Evolutionary conservation across 2,888 invertebrate species (phyloP).

Genomic region (Harpalus rubripes): DNA sequence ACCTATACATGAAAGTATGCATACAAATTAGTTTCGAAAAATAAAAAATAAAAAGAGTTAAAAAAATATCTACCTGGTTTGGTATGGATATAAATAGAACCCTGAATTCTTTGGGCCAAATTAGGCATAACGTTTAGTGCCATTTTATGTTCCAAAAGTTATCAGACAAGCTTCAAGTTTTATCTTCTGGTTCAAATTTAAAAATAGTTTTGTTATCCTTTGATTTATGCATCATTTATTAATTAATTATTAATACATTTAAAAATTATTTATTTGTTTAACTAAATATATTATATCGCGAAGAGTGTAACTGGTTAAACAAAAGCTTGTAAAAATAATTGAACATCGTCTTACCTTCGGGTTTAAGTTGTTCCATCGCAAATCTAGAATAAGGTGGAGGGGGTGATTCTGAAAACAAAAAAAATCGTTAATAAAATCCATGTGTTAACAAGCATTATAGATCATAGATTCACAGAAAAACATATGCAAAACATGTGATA

Average conservation of each 20-base stretch:
- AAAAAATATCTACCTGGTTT: slow-evolving; percentile 12
- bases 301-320: too few relatives aligned
- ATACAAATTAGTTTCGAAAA: not conserved
- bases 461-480: slow-evolving; percentile 13
- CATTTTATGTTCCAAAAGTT: slow-evolving; percentile 20
- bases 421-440: slow-evolving; percentile 38
- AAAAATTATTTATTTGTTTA: too few relatives aligned
- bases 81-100: slow-evolving; percentile 5
- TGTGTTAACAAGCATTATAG: slow-evolving; percentile 25
- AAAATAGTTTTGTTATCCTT: not conserved
- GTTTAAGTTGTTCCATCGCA: slow-evolving; percentile 85
- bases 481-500: slow-evolving; percentile 34
- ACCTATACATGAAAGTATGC: slow-evolving; percentile 1
- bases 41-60: slow-evolving; percentile 7
- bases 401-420: slow-evolving; percentile 84
- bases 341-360: slow-evolving; percentile 84
- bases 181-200: not conserved
- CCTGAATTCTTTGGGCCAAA: not conserved
- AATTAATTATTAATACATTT: not conserved
- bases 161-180: not conserved
- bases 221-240: not conserved
- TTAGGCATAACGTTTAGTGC: slow-evolving; percentile 41
- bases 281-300: too few relatives aligned
- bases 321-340: slow-evolving; percentile 44
- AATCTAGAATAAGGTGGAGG: slow-evolving; percentile 91